A percentile compares a stretch with the other conserved stretches of the same genome.
phyloP scores from a whole-genome alignment of 2,888 invertebrate genomes.

The Nymphalis c-album region DNA sequence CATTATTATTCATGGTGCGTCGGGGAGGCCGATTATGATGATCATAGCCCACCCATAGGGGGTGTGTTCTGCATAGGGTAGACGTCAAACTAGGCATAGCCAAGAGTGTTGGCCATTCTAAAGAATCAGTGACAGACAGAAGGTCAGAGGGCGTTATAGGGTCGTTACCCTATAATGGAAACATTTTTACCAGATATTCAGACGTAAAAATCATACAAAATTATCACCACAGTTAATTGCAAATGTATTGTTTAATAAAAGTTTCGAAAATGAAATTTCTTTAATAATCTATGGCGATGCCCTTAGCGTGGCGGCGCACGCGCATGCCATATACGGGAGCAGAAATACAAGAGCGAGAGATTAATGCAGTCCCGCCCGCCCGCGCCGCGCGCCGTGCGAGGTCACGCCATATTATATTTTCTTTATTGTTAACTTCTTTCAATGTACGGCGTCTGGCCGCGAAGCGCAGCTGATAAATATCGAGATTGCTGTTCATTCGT shows the following conservation, averaged over 20 bases:
- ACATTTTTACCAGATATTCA: too few species aligned
- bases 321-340: constrained; percentile 70
- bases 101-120: too few species aligned
- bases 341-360: constrained; percentile 74
- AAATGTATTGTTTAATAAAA: background rate
- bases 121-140: too few species aligned
- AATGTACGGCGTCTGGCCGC: constrained; percentile 37
- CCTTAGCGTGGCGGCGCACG: constrained; percentile 63
- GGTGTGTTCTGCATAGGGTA: too few species aligned
- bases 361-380: constrained; percentile 61
- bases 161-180: too few species aligned
- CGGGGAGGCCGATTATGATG: too few species aligned
- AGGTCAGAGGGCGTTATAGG: too few species aligned
- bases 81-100: too few species aligned
- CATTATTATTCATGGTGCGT: too few species aligned
- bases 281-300: constrained; percentile 52
- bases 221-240: too few species aligned
- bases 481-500: background rate
- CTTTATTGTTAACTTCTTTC: constrained; percentile 58
- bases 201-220: too few species aligned
- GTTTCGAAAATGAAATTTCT: constrained; percentile 19
- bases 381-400: constrained; percentile 52
- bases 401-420: constrained; percentile 61
- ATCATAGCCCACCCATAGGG: too few species aligned
- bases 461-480: constrained; percentile 31